phyloP scores from a whole-genome alignment of 2,888 invertebrate genomes.

The Malacosoma neustria region DNA sequence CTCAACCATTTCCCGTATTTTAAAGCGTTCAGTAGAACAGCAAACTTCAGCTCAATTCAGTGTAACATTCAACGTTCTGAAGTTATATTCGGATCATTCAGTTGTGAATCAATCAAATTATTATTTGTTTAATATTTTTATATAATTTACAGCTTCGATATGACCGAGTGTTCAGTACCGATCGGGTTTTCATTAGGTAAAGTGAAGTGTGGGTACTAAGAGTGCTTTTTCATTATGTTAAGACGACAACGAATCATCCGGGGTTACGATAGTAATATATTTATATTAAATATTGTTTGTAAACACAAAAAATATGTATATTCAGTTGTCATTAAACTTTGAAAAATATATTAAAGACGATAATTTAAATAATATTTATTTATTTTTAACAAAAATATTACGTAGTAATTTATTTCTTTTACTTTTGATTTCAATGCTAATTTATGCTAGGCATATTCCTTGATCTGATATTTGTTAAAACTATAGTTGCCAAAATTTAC shows the following conservation, averaged over 20 bases:
- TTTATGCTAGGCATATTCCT: too few species aligned
- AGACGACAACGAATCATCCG: constrained; percentile 12
- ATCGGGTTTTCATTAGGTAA: constrained; percentile 5
- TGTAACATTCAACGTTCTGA: background rate
- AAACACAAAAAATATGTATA: background rate
- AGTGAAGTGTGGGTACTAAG: constrained; percentile 2
- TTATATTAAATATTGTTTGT: background rate
- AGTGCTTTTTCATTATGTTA: constrained; percentile 10
- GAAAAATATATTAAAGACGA: background rate
- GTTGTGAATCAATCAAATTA: constrained; percentile 3
- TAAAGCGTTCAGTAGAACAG: background rate
- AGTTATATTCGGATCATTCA: background rate
- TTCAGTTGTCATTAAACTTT: background rate
- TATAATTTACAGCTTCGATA: constrained; percentile 1
- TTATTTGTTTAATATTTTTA: constrained; percentile 2
- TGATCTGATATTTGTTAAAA: too few species aligned
- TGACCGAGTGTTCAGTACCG: constrained; percentile 6
- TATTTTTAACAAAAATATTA: background rate
- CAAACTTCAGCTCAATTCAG: constrained; percentile 2
- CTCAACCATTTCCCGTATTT: constrained; percentile 1
- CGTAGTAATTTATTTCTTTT: too few species aligned
- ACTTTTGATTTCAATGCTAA: too few species aligned
- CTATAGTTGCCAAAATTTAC: too few species aligned
- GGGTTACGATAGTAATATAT: constrained; percentile 4
- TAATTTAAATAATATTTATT: background rate